A percentile compares a stretch with the other conserved stretches of the same genome.
These are phyloP conservation scores for Diplosoma virens DNA, from an alignment of 23 tunicate genomes.

Conservation along the genomic window DNA sequence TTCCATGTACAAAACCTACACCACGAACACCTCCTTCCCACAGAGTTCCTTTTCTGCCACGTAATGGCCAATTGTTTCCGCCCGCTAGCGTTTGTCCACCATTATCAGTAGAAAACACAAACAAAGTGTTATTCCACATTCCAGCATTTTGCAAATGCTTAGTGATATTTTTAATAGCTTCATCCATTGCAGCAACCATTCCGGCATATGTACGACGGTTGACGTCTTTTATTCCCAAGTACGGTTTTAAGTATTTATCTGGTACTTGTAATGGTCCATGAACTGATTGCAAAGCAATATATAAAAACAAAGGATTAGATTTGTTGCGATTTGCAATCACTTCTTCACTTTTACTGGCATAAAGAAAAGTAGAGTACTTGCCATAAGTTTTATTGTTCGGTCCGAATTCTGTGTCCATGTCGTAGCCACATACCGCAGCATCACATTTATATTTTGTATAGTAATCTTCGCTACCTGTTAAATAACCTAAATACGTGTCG, in stretches of 20 bases:
- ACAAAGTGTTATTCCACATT: conserved; percentile 57
- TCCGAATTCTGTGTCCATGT: conserved; percentile 45
- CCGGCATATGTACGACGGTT: conserved; percentile 67
- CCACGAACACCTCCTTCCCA: conserved; percentile 81
- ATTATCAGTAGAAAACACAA: conserved; percentile 74
- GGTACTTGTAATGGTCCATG: conserved; percentile 91
- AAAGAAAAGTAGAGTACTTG: conserved; percentile 67
- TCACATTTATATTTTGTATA: conserved; percentile 28
- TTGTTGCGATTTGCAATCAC: conserved; percentile 37
- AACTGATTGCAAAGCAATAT: conserved; percentile 84
- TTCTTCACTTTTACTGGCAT: conserved; percentile 54
- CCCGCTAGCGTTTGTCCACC: conserved; percentile 62
- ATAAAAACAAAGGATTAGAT: conserved; percentile 76
- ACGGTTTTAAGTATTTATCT: conserved; percentile 57
- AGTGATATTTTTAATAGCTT: conserved; percentile 58
- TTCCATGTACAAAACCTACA: conserved; percentile 67
- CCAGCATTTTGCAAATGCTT: conserved; percentile 44
- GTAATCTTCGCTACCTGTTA: conserved; percentile 63
- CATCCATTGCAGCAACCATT: conserved; percentile 84
- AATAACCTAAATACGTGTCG: conserved; percentile 73
- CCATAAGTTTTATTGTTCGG: conserved; percentile 79
- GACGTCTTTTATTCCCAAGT: conserved; percentile 47
- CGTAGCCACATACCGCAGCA: conserved; percentile 49
- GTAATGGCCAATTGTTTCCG: conserved; percentile 61
- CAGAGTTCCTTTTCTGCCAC: conserved; percentile 48